These are phyloP conservation scores for Grallaria varia DNA, from an alignment of 2,113 vertebrate species.

Conservation along the genomic window DNA sequence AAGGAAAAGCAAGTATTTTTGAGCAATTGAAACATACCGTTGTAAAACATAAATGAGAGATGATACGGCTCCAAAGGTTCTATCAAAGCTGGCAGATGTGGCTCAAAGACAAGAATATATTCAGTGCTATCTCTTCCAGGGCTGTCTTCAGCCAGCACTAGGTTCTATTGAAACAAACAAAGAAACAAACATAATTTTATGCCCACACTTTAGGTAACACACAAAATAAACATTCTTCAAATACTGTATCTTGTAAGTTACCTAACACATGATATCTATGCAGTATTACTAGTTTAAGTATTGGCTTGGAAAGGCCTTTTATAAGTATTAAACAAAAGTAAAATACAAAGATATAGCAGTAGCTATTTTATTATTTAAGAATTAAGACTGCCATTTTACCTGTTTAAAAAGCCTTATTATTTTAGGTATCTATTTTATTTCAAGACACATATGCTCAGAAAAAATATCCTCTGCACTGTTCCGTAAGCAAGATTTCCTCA, in stretches of 20 bases:
- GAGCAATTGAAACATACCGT: slow-evolving; percentile 77
- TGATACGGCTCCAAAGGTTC: slow-evolving; percentile 75
- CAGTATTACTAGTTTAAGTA: not conserved
- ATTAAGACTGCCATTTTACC: not conserved
- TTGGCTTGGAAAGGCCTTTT: not conserved
- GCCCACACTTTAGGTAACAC: not conserved
- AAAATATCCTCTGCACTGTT: not conserved
- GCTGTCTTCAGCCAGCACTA: slow-evolving; percentile 87
- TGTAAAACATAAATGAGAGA: slow-evolving; percentile 88
- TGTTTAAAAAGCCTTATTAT: not conserved
- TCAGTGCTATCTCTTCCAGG: slow-evolving; percentile 84
- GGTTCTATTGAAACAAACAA: slow-evolving; percentile 74
- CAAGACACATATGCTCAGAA: not conserved
- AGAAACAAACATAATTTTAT: not conserved
- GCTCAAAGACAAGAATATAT: slow-evolving; percentile 84
- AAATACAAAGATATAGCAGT: not conserved
- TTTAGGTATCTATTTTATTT: not conserved
- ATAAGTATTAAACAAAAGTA: not conserved
- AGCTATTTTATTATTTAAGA: not conserved
- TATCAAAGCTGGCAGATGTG: slow-evolving; percentile 55
- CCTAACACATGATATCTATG: not conserved
- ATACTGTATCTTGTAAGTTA: not conserved
- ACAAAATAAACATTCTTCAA: not conserved
- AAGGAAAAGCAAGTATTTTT: not conserved
- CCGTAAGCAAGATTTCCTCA: not conserved